phyloP scores from a whole-genome alignment of 2,888 invertebrate genomes.

The Germaria angustata region DNA sequence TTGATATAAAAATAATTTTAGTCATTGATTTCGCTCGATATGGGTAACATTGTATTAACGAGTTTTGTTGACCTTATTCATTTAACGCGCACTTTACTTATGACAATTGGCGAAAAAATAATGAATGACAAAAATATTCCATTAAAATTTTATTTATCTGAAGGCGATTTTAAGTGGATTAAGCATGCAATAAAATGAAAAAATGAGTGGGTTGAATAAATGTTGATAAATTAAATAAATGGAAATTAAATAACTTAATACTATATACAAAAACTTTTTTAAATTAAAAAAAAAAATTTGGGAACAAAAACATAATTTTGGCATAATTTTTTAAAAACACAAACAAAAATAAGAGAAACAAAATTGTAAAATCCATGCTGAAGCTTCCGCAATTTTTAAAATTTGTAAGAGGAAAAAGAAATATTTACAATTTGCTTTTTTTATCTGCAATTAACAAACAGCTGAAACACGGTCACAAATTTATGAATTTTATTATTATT shows the following conservation, averaged over 20 bases:
- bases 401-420: neutral
- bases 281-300: conserved; percentile 29
- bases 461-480: conserved; percentile 45
- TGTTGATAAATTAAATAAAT: conserved; percentile 40
- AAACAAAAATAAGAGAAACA: conserved; percentile 6
- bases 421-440: conserved; percentile 34
- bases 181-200: conserved; percentile 52
- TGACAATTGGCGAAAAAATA: neutral
- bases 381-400: conserved; percentile 49
- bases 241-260: conserved; percentile 43
- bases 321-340: conserved; percentile 11
- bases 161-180: conserved; percentile 26
- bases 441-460: conserved; percentile 63
- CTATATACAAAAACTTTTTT: conserved; percentile 24
- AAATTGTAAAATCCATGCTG: conserved; percentile 41
- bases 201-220: conserved; percentile 51
- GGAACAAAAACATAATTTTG: conserved; percentile 33
- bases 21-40: too few relatives aligned
- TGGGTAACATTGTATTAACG: too few relatives aligned
- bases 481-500: conserved; percentile 31
- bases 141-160: conserved; percentile 20
- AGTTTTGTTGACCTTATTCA: neutral
- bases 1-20: too few relatives aligned
- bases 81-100: neutral
- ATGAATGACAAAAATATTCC: conserved; percentile 10